phyloP scores from a whole-genome alignment of 2,888 invertebrate genomes.

The Sarcophaga variegata region DNA sequence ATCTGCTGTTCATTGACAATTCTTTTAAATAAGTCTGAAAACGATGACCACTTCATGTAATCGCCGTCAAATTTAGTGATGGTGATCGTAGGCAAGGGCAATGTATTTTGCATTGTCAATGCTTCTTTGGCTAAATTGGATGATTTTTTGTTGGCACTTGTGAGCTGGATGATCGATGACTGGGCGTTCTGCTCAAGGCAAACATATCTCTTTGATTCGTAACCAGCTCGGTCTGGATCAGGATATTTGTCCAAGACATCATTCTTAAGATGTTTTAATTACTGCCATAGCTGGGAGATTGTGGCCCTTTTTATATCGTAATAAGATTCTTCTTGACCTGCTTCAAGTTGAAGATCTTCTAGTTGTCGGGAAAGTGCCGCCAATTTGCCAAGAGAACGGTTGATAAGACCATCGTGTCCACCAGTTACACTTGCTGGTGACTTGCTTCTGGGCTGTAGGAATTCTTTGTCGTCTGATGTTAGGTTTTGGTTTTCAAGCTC shows the following conservation, averaged over 20 bases:
- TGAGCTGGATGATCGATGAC: constrained; percentile 12
- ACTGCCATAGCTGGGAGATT: not conserved
- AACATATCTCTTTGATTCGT: not conserved
- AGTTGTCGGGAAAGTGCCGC: not conserved
- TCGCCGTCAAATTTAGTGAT: not conserved
- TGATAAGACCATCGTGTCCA: too few species aligned
- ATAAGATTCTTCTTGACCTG: too few species aligned
- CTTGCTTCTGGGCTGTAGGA: too few species aligned
- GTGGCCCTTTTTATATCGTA: too few species aligned
- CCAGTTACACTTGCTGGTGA: too few species aligned
- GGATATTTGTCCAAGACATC: too few species aligned
- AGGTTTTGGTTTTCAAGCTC: not conserved
- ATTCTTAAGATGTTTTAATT: too few species aligned
- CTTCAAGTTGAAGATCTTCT: too few species aligned
- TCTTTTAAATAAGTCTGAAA: not conserved
- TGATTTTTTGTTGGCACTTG: not conserved
- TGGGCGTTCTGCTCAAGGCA: not conserved
- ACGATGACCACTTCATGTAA: not conserved
- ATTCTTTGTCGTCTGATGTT: not conserved
- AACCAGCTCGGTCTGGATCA: not conserved
- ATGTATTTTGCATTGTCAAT: not conserved
- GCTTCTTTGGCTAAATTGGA: not conserved
- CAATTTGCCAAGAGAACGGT: not conserved
- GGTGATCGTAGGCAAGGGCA: not conserved
- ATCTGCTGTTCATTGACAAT: constrained; percentile 6